Base-by-base conservation (phyloP, 2,797 vertebrate genomes). In the Crocodylus rhombifer region DNA sequence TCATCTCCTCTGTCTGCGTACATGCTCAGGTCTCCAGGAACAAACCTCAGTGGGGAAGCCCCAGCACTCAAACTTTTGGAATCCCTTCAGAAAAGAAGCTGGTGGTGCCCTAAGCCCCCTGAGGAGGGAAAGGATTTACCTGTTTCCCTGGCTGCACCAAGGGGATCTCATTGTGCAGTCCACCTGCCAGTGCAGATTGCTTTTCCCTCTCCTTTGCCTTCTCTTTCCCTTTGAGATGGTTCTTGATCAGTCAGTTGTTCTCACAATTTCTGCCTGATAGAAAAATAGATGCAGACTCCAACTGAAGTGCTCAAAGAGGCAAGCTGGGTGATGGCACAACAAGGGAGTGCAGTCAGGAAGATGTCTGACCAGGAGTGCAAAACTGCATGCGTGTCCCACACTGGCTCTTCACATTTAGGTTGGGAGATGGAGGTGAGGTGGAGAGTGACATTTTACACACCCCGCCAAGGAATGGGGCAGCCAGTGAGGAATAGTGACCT, bases 11-110 rank as follows among this genome's bases (percentile, higher is more conserved):
- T 61, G 55, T 51, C 1, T 56, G 8, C 42, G 25, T 81, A n/a
- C 9, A 58, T 14, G 82, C 62, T 23, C 55, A 67, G 23, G 16
- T 65, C 23, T 33, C 51, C 42, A 74, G 64, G 78, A 80, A 58
- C 13, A 28, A 23, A n/a, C 21, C 0, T 0, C 1, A 62, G 58
- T 28, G 76, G 12, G 33, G n/a, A 80, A 55, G 21, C 28, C 0
- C 0, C 28, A 85, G 91, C 56, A 15, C 36, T 18, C 23, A 3
- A 51, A 28, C 14, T 42, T 89, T 42, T 65, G 30, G 28, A 73
- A 76, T 8, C 58, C 17, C 10, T 2, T 20, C 13, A 3, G 42
- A 25, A 71, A 8, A 42, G 14, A 71, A 71, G 33, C 20, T 1
- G 0, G 2, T 1, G 1, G 16, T 73, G 21, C 0, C 2, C 18